These are phyloP conservation scores for Sinotaia quadrata DNA, from an alignment of 2,888 invertebrate species.

Conservation along the genomic window DNA sequence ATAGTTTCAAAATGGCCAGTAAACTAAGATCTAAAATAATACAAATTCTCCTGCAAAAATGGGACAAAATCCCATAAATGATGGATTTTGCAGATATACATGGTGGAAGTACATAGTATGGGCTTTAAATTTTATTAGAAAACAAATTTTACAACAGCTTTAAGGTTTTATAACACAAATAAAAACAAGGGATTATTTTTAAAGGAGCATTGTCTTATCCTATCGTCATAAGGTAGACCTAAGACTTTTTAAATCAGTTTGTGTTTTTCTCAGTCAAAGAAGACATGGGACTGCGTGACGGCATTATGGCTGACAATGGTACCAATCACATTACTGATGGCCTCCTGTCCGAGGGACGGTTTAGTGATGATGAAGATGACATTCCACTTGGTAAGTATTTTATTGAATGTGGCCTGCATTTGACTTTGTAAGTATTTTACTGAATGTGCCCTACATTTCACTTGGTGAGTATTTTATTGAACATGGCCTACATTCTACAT, in stretches of 20 bases:
- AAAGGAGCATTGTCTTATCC: no score
- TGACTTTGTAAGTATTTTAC: no score
- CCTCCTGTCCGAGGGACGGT: constrained; percentile 80
- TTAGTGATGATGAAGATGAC: constrained; percentile 88
- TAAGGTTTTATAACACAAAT: constrained; percentile 54
- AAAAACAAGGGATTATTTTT: constrained; percentile 47
- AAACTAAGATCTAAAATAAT: no score
- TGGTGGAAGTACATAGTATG: no score
- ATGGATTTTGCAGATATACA: no score
- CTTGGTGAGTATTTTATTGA: constrained; percentile 49
- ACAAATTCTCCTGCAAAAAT: no score
- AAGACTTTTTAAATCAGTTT: neutral
- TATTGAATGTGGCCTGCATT: neutral
- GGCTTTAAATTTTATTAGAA: no score
- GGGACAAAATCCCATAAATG: no score
- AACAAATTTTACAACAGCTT: no score
- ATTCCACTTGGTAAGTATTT: constrained; percentile 70
- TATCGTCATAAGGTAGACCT: constrained; percentile 9
- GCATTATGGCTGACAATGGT: constrained; percentile 44
- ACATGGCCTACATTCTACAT: no score
- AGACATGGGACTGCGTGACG: constrained; percentile 8
- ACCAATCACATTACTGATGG: constrained; percentile 64
- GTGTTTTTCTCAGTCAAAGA: constrained; percentile 11
- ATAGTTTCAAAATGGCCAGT: no score
- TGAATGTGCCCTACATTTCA: no score